These are phyloP conservation scores for Apomyelois bistriatella DNA, from an alignment of 2,888 invertebrate species.

Conservation along the genomic window DNA sequence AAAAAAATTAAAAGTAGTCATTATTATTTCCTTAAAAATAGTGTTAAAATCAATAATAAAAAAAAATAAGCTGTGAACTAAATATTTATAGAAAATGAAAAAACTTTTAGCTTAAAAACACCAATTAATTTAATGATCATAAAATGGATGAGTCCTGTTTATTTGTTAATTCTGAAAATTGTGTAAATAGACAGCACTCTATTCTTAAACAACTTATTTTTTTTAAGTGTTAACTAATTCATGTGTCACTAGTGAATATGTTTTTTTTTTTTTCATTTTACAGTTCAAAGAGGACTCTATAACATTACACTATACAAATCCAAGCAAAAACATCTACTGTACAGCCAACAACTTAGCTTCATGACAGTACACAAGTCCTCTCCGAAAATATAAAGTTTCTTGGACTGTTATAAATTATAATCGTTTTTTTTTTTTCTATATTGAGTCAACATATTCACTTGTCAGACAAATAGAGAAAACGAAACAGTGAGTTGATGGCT, in stretches of 20 bases:
- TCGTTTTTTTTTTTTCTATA: background rate
- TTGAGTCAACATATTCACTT: constrained; percentile 38
- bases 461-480: constrained; percentile 39
- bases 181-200: constrained; percentile 42
- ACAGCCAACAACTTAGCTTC: constrained; percentile 66
- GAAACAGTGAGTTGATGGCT: constrained; percentile 39
- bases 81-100: constrained; percentile 37
- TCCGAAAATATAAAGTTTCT: constrained; percentile 26
- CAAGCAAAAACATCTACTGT: constrained; percentile 71
- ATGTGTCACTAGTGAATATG: constrained; percentile 36
- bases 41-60: constrained; percentile 46
- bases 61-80: constrained; percentile 75
- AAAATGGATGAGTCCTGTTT: constrained; percentile 28
- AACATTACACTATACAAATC: constrained; percentile 50
- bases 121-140: constrained; percentile 23
- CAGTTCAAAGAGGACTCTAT: constrained; percentile 35
- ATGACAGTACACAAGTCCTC: constrained; percentile 36
- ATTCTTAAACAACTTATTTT: constrained; percentile 68
- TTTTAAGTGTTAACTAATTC: constrained; percentile 69
- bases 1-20: constrained; percentile 30
- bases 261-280: constrained; percentile 30
- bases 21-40: constrained; percentile 44
- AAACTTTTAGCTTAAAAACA: constrained; percentile 40
- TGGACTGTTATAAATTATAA: constrained; percentile 7
- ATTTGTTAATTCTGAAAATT: constrained; percentile 8